phyloP scores from a whole-genome alignment of 2,797 vertebrate genomes.

The Pipistrellus kuhlii region DNA sequence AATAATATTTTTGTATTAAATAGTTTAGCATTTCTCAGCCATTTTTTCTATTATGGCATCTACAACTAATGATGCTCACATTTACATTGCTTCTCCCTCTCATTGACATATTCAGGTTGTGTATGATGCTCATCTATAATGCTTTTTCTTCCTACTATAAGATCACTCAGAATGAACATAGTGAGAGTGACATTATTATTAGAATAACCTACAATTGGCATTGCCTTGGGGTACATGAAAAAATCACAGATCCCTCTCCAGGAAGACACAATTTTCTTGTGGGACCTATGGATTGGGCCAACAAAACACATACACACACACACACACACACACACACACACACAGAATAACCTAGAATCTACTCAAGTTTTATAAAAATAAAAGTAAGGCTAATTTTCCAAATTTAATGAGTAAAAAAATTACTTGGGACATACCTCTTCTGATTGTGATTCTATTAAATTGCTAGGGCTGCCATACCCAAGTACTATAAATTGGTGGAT shows the following conservation, averaged over 20 bases:
- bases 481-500: not conserved
- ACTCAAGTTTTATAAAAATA: not conserved
- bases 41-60: not conserved
- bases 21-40: not conserved
- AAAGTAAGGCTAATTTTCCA: not conserved
- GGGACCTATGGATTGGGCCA: too few relatives aligned
- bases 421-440: not conserved
- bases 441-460: not conserved
- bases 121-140: not conserved
- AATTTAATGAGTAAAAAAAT: constrained; percentile 8
- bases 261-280: too few relatives aligned
- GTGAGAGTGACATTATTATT: not conserved
- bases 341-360: not conserved
- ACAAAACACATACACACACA: too few relatives aligned
- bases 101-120: not conserved
- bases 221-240: too few relatives aligned
- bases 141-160: not conserved
- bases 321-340: too few relatives aligned
- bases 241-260: too few relatives aligned
- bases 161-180: not conserved
- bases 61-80: not conserved
- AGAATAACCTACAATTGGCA: not conserved
- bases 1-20: not conserved
- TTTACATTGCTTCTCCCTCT: too few relatives aligned
- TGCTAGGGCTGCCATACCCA: not conserved